phyloP scores from a whole-genome alignment of 2,797 vertebrate species.

The Microctenopoma steveboyesi region DNA sequence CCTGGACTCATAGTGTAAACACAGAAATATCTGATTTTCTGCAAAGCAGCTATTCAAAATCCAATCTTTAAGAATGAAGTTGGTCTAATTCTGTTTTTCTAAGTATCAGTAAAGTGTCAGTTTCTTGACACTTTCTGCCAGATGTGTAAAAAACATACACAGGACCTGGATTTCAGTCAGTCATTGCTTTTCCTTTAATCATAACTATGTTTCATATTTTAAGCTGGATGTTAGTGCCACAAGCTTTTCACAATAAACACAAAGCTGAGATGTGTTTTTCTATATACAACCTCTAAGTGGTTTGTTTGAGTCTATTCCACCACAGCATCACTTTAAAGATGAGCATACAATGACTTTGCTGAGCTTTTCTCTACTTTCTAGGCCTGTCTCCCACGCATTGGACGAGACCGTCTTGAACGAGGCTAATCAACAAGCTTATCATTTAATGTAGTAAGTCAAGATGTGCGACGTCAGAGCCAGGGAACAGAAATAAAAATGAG shows the following conservation, averaged over 20 bases:
- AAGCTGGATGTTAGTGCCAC: too few species aligned
- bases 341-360: background rate
- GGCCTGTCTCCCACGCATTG: background rate
- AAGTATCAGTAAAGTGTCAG: background rate
- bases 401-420: background rate
- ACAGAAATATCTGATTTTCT: background rate
- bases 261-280: too few species aligned
- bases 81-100: background rate
- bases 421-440: background rate
- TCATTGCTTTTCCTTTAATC: too few species aligned
- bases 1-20: slow-evolving; percentile 3
- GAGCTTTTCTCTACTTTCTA: background rate
- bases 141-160: too few species aligned
- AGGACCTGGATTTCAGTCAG: too few species aligned
- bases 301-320: too few species aligned
- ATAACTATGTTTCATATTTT: too few species aligned
- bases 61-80: background rate
- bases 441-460: background rate
- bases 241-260: too few species aligned
- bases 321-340: background rate
- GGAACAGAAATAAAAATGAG: background rate
- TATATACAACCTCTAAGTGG: too few species aligned
- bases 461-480: background rate
- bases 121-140: too few species aligned
- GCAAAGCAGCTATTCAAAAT: too few species aligned